Base-by-base conservation (phyloP, 2,113 vertebrate genomes). In the Tragelaphus strepsiceros region DNA sequence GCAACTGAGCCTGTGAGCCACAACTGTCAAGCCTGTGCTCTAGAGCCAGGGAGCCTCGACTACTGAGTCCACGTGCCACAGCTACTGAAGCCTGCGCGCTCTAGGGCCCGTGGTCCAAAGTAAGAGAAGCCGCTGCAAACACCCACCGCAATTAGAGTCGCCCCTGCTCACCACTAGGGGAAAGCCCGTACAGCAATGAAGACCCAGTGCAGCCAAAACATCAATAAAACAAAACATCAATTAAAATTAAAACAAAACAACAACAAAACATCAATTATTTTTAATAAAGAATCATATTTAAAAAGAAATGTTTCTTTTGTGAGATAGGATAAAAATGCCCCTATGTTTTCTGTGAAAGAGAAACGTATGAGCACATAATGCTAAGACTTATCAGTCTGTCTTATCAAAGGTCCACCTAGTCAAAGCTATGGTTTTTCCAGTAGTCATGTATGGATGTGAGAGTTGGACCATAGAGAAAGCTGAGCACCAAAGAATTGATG, bases 81-180 rank as follows among this genome's bases (percentile, higher is more conserved):
- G 0, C 64, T 35, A 1, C 71, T 43, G 35, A 26, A 77, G 71
- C 39, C 71, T 43, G 39, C 12, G 0, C 6, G 1, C 71, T 2
- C 71, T 7, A 43, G 71, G 22, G 22, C 21, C 71, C 39, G 1
- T 15, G 71, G 39, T 77, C 39, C 39, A 77, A 3, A 77, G 7
- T 12, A 14, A 77, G 21, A 43, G 39, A 43, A 14, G 39, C 39
- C n/a, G 0, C 2, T 35, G n/a, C n/a, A 71, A 21, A 35, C 35
- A 39, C 11, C 0, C 2, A 39, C 19, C 5, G 0, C 67, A 24
- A 1, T 39, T 2, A 74, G n/a, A n/a, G 32, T 12, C 1, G 1
- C 10, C 35, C 35, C 39, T 26, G 39, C 71, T 77, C 39, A 26
- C 12, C 71, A 2, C 21, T 2, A 26, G 21, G 12, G 11, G 39